Evolutionary conservation across 2,888 invertebrate genomes (phyloP), one percentile per base, ranked within the genome.

Genomic region (Patella depressa): DNA sequence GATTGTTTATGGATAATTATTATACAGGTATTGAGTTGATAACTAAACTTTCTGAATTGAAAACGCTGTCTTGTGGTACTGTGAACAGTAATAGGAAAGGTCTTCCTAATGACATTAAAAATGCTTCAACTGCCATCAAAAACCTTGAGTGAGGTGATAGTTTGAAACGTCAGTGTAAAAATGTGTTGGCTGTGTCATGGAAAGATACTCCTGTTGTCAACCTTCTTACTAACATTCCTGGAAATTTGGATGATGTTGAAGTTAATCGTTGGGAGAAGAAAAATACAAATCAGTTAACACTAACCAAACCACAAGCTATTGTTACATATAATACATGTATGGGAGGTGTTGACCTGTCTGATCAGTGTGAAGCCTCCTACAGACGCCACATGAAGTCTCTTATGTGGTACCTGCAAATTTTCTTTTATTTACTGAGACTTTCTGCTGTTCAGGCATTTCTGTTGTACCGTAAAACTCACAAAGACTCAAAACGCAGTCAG

Each of bases 381-480:
- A 65, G 65, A 65, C n/a, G 19, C 12, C 65, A n/a, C 24, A 65
- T 65, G 65, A 65, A 65, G 24, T 65, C 65, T 65, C 24, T 65
- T n/a, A 65, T 19, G n/a, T 65, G 65, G 65, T 19, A 65, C 24
- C n/a, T 65, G 65, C 65, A 65, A 65, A 19, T n/a, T n/a, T 65
- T 65, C 24, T 65, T 65, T 65, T 65, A 65, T 65, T n/a, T 65
- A 19, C 24, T 65, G 24, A 65, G 65, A 65, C 65, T 65, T 4
- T 65, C 65, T 65, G 65, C 65, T n/a, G 65, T 65, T 65, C 65
- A 65, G 24, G 65, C 65, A n/a, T 65, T 65, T 65, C n/a, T 65
- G n/a, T n/a, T 65, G 24, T 19, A 65, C 14, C n/a, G 24, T 11
- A 65, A 65, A 65, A 9, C 24, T 3, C 65, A 65, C 65, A 65